These are phyloP conservation scores for Coreius guichenoti DNA, from an alignment of 2,797 vertebrate genomes.

Conservation along the genomic window DNA sequence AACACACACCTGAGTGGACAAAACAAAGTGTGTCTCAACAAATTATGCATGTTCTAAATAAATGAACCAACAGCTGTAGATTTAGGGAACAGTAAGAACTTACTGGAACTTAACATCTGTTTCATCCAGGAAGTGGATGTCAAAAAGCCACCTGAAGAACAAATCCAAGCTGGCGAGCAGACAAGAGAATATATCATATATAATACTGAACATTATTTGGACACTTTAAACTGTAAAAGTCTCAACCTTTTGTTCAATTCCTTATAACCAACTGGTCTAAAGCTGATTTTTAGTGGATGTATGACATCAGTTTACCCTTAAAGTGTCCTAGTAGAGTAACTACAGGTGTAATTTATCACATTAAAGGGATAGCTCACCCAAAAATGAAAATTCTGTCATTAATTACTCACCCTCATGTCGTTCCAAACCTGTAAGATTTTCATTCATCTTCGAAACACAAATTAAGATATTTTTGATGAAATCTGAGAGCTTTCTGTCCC, in stretches of 20 bases:
- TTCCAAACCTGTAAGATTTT: too few relatives aligned
- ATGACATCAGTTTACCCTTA: too few relatives aligned
- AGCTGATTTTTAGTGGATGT: neutral
- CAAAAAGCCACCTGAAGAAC: conserved; percentile 97
- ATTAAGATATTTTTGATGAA: neutral
- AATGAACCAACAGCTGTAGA: neutral
- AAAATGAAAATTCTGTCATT: too few relatives aligned
- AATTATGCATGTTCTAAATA: neutral
- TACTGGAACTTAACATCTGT: conserved; percentile 93
- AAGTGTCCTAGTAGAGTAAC: neutral
- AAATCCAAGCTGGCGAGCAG: conserved; percentile 84
- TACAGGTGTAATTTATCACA: neutral
- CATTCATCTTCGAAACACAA: too few relatives aligned
- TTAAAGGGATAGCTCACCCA: neutral
- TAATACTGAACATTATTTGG: neutral
- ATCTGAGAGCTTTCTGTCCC: neutral
- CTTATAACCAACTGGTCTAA: neutral
- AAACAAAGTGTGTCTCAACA: neutral
- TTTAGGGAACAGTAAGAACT: conserved; percentile 68
- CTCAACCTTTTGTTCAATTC: neutral
- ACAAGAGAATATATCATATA: conserved; percentile 50
- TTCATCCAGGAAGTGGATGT: conserved; percentile 88
- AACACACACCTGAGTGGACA: conserved; percentile 88
- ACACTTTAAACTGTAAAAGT: neutral
- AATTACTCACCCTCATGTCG: neutral